Conservation (phyloP, 1,140 invertebrate genomes). For the Gryon sp. region DNA sequence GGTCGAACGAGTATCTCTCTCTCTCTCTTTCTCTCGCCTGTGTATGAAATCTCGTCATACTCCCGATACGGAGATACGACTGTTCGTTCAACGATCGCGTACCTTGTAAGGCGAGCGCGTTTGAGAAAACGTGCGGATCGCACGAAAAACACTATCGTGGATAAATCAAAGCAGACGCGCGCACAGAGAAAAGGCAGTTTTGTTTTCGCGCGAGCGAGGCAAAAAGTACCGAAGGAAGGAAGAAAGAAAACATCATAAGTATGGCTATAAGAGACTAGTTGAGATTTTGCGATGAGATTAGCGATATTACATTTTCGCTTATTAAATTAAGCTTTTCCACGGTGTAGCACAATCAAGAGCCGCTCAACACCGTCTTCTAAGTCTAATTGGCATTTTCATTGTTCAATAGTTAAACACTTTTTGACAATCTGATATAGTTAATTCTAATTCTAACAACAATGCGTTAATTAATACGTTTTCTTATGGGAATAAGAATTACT, state of each 20-base stretch:
- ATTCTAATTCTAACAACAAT: too few relatives aligned
- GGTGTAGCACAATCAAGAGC: not conserved
- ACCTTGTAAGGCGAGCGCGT: conserved; percentile 43
- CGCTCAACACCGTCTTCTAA: too few relatives aligned
- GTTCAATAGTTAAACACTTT: not conserved
- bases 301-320: conserved; percentile 11
- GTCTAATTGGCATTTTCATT: not conserved
- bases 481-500: too few relatives aligned
- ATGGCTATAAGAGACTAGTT: not conserved
- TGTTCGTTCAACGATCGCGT: conserved; percentile 8
- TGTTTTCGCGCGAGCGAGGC: conserved; percentile 3
- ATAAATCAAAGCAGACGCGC: conserved; percentile 38
- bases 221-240: not conserved
- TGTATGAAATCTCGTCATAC: conserved; percentile 43
- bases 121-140: conserved; percentile 31
- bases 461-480: too few relatives aligned
- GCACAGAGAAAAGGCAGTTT: conserved; percentile 2
- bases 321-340: conserved; percentile 22
- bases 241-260: not conserved
- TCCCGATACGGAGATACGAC: conserved; percentile 44
- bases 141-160: conserved; percentile 27
- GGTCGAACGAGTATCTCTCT: conserved; percentile 26
- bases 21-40: too few relatives aligned
- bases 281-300: conserved; percentile 13
- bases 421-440: not conserved